A percentile compares a stretch with the other conserved stretches of the same genome.
These are phyloP conservation scores for Drosophila prostipennis DNA, from an alignment of 2,888 invertebrate species.

Conservation along the genomic window DNA sequence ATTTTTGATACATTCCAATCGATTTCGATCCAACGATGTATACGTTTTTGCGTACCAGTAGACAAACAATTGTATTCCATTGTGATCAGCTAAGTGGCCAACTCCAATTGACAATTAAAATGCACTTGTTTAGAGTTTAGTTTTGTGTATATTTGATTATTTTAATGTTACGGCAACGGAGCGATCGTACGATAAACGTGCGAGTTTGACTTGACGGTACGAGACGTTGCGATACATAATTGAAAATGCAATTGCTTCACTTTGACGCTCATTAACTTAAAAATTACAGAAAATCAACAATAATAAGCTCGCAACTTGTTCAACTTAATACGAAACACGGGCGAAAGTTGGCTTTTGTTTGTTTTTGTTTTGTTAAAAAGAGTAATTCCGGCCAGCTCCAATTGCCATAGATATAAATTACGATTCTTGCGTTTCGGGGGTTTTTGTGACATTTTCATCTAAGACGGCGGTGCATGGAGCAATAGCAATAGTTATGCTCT, in stretches of 20 bases:
- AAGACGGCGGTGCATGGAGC: slow-evolving; percentile 66
- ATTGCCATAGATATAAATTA: slow-evolving; percentile 35
- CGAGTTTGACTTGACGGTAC: slow-evolving; percentile 29
- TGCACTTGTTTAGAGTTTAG: slow-evolving; percentile 55
- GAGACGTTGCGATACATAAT: slow-evolving; percentile 70
- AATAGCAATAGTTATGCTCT: slow-evolving; percentile 57
- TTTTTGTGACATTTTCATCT: slow-evolving; percentile 60
- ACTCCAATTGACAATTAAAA: slow-evolving; percentile 61
- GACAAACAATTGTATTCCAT: slow-evolving; percentile 57
- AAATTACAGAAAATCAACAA: slow-evolving; percentile 80
- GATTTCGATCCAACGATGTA: slow-evolving; percentile 47
- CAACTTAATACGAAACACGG: slow-evolving; percentile 66
- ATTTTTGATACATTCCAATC: slow-evolving; percentile 67
- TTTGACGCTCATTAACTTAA: slow-evolving; percentile 77
- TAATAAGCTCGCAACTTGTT: slow-evolving; percentile 65
- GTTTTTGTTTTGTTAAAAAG: slow-evolving; percentile 38
- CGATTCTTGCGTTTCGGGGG: slow-evolving; percentile 35
- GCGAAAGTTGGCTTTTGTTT: slow-evolving; percentile 39
- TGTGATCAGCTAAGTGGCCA: slow-evolving; percentile 74
- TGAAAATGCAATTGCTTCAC: slow-evolving; percentile 82
- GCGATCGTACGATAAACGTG: slow-evolving; percentile 62
- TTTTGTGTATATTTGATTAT: slow-evolving; percentile 67
- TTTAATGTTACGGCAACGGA: slow-evolving; percentile 71
- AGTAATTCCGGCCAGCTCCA: slow-evolving; percentile 43
- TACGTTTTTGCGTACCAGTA: slow-evolving; percentile 47